phyloP scores from a whole-genome alignment of 2,113 vertebrate species.

The Emydura subglobosa region DNA sequence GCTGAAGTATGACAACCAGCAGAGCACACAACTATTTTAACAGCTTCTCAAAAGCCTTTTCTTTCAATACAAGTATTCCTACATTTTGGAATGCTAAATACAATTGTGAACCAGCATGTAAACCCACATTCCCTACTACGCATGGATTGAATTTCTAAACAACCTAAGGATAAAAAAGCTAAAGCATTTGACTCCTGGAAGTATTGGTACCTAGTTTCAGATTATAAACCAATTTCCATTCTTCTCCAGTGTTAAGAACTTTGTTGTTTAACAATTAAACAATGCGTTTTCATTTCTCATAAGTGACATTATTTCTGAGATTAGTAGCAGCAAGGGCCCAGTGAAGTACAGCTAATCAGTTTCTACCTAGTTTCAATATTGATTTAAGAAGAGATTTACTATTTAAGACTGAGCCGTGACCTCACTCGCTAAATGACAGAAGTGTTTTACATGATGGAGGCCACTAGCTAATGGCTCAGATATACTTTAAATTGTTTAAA shows the following conservation, averaged over 20 bases:
- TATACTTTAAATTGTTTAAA: background rate
- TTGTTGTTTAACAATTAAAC: constrained; percentile 66
- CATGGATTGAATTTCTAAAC: background rate
- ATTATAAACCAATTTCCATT: background rate
- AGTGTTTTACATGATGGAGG: background rate
- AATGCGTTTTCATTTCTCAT: constrained; percentile 35
- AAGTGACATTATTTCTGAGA: constrained; percentile 32
- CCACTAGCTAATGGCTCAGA: constrained; percentile 15
- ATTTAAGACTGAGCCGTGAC: constrained; percentile 9
- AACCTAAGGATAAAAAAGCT: constrained; percentile 9
- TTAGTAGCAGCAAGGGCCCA: constrained; percentile 33
- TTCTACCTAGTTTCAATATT: background rate
- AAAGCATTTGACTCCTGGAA: background rate
- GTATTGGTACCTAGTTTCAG: background rate
- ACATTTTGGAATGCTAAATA: background rate
- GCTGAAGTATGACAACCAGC: background rate
- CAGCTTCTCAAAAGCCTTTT: background rate
- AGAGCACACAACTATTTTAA: background rate
- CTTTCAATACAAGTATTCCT: background rate
- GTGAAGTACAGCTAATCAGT: background rate
- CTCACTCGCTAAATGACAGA: background rate
- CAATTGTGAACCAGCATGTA: background rate
- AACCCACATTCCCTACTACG: background rate
- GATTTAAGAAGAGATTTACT: constrained; percentile 50
- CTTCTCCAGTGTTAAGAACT: constrained; percentile 38